These are phyloP conservation scores for Drosophila trapezifrons DNA, from an alignment of 1,140 invertebrate species.

Conservation along the genomic window DNA sequence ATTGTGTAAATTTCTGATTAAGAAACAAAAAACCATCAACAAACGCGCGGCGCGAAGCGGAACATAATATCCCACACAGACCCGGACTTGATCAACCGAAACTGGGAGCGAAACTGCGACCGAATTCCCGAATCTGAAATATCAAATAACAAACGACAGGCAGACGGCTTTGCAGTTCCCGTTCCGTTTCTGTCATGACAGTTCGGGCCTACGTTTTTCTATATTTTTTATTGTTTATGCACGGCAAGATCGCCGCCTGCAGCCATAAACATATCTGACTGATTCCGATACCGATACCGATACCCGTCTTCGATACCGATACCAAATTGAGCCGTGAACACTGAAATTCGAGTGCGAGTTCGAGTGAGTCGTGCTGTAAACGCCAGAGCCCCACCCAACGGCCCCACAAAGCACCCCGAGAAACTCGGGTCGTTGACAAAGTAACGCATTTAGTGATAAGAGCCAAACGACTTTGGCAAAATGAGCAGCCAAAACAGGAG, in stretches of 20 bases:
- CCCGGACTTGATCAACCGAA: constrained; percentile 9
- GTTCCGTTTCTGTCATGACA: constrained; percentile 55
- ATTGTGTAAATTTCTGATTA: constrained; percentile 80
- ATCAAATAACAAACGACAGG: constrained; percentile 18
- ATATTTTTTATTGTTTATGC: constrained; percentile 65
- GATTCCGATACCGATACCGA: constrained; percentile 12
- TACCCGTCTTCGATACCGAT: background rate
- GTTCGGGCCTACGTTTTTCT: constrained; percentile 39
- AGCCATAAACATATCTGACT: constrained; percentile 42
- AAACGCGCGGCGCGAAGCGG: constrained; percentile 32
- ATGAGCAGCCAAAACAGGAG: constrained; percentile 58
- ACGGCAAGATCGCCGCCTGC: constrained; percentile 47
- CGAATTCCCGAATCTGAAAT: constrained; percentile 33
- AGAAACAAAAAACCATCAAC: constrained; percentile 40
- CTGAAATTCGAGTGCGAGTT: constrained; percentile 42
- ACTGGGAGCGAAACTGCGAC: constrained; percentile 12
- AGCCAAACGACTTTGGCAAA: constrained; percentile 64
- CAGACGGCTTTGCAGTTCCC: constrained; percentile 20
- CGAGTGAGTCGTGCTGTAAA: constrained; percentile 58
- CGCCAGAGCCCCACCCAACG: constrained; percentile 52
- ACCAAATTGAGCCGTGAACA: constrained; percentile 48
- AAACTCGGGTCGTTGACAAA: constrained; percentile 70
- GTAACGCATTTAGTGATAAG: constrained; percentile 75
- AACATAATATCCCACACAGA: constrained; percentile 22
- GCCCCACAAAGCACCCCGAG: constrained; percentile 42